A percentile compares a stretch with the other conserved stretches of the same genome.
Evolutionary conservation across 2,113 vertebrate genomes (phyloP).

Genomic region (Rhegmatorhina hoffmannsi): DNA sequence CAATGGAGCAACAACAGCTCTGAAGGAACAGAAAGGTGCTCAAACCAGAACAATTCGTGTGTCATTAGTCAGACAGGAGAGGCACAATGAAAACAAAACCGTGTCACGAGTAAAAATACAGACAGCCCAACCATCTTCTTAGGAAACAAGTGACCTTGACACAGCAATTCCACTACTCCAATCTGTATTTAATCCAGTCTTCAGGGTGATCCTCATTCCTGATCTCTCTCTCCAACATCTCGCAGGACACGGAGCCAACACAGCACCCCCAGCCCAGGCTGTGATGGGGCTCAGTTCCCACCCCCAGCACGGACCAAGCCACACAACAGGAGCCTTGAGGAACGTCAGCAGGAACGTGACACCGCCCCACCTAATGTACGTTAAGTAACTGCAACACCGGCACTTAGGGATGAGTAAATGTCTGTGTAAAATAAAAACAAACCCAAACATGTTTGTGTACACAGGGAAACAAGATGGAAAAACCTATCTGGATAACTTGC

Average conservation of each 20-base stretch:
- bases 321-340: neutral
- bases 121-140: neutral
- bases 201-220: neutral
- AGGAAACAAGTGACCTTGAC: constrained; percentile 24
- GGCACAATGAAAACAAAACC: constrained; percentile 13
- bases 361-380: neutral
- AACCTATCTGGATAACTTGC: neutral
- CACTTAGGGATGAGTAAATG: neutral
- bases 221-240: neutral
- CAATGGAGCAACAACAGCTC: neutral
- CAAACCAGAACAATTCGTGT: neutral
- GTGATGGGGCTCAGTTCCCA: neutral
- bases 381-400: neutral
- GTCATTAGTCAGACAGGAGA: neutral
- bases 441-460: neutral
- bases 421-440: neutral
- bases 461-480: neutral
- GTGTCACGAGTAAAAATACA: constrained; percentile 11
- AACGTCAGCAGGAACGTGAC: neutral
- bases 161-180: neutral
- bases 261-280: accelerated
- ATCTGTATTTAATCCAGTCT: neutral
- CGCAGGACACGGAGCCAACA: accelerated
- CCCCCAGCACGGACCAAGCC: neutral
- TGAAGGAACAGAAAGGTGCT: neutral